phyloP scores from a whole-genome alignment of 1,140 invertebrate genomes.

The Arctopsyche grandis region DNA sequence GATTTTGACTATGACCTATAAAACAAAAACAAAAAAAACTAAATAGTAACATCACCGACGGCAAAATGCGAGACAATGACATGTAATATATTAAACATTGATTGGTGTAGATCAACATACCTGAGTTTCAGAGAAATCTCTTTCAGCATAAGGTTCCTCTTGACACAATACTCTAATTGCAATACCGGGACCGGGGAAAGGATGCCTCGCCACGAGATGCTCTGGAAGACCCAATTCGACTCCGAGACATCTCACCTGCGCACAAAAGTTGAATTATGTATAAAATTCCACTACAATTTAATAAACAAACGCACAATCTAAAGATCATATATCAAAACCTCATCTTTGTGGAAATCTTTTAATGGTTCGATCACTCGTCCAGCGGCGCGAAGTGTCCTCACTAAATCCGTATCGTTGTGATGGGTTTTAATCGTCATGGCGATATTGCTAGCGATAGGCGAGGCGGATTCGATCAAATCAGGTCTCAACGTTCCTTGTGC shows the following conservation, averaged over 20 bases:
- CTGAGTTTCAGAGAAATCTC: conserved; percentile 95
- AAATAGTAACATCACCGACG: background rate
- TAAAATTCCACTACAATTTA: background rate
- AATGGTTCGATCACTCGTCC: conserved; percentile 97
- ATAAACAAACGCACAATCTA: background rate
- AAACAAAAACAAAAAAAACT: conserved; percentile 27
- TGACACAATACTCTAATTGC: conserved; percentile 96
- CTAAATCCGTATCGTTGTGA: conserved; percentile 97
- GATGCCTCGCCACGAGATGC: conserved; percentile 92
- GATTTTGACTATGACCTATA: conserved; percentile 88
- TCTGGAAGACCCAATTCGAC: conserved; percentile 88
- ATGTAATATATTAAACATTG: background rate
- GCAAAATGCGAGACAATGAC: background rate
- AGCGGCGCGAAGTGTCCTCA: conserved; percentile 85
- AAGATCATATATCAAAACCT: too few species aligned
- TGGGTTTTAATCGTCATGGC: conserved; percentile 99
- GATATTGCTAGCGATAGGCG: conserved; percentile 81
- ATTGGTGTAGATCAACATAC: conserved; percentile 57
- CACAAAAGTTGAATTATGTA: conserved; percentile 56
- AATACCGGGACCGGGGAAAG: conserved; percentile 95
- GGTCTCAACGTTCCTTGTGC: conserved; percentile 94
- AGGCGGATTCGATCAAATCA: conserved; percentile 98
- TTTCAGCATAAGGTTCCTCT: conserved; percentile 94
- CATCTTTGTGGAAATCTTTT: conserved; percentile 99
- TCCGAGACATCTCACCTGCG: conserved; percentile 75